These are phyloP conservation scores for Mormoops blainvillei DNA, from an alignment of 2,113 vertebrate genomes.

Conservation along the genomic window DNA sequence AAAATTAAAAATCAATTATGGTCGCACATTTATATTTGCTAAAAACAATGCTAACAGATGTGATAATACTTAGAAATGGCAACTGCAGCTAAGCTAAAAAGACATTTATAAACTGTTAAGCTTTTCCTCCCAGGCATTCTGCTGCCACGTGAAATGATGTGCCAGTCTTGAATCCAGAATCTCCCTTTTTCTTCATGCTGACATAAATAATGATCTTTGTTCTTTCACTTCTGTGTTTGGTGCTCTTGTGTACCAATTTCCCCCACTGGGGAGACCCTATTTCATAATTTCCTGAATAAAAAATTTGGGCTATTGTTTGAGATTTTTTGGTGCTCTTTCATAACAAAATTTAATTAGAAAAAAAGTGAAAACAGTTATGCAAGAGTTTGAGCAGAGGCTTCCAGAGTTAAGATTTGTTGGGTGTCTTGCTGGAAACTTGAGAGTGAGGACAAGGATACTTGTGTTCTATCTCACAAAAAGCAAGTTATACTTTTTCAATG, in stretches of 20 bases:
- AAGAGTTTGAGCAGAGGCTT: slow-evolving; percentile 37
- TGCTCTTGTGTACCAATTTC: slow-evolving; percentile 14
- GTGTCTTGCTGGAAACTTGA: slow-evolving; percentile 34
- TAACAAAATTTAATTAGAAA: slow-evolving; percentile 28
- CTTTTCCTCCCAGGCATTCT: slow-evolving; percentile 24
- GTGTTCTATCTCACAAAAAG: slow-evolving; percentile 3
- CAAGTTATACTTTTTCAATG: neutral
- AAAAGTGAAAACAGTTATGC: slow-evolving; percentile 31
- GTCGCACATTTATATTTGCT: slow-evolving; percentile 33
- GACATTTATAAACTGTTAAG: slow-evolving; percentile 26
- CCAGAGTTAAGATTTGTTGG: slow-evolving; percentile 1
- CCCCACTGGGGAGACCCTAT: neutral
- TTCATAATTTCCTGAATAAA: slow-evolving; percentile 39
- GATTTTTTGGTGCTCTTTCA: neutral
- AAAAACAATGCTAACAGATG: slow-evolving; percentile 37
- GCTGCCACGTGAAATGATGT: slow-evolving; percentile 45
- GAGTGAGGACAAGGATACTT: slow-evolving; percentile 18
- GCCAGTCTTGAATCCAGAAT: slow-evolving; percentile 47
- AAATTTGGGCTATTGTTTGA: neutral
- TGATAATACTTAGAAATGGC: slow-evolving; percentile 39
- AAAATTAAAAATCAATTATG: slow-evolving; percentile 14
- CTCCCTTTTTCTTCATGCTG: slow-evolving; percentile 41
- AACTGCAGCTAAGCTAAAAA: slow-evolving; percentile 26
- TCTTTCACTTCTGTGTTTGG: slow-evolving; percentile 58
- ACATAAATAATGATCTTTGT: slow-evolving; percentile 60